These are phyloP conservation scores for Cecropterus lyciades DNA, from an alignment of 1,140 invertebrate genomes.

Conservation along the genomic window DNA sequence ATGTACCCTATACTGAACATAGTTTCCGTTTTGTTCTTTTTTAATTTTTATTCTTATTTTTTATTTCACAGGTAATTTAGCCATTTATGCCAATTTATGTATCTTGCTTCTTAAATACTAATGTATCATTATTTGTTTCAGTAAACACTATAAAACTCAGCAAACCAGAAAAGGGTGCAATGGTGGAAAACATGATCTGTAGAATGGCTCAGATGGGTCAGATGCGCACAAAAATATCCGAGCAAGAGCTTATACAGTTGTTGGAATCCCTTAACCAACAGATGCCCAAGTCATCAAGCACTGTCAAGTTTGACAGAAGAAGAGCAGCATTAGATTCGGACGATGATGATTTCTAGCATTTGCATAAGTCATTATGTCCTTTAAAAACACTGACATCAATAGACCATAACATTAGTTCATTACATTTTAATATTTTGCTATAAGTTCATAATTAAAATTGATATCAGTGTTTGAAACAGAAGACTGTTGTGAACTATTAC, in stretches of 20 bases:
- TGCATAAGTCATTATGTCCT: not conserved
- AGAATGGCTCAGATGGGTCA: conserved; percentile 96
- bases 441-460: too few relatives aligned
- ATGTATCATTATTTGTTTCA: conserved; percentile 75
- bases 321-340: conserved; percentile 93
- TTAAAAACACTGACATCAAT: not conserved
- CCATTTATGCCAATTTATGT: too few relatives aligned
- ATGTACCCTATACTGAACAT: too few relatives aligned
- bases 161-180: conserved; percentile 97
- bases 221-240: conserved; percentile 91
- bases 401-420: not conserved
- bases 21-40: too few relatives aligned
- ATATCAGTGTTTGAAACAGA: too few relatives aligned
- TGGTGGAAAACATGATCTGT: conserved; percentile 97
- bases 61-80: too few relatives aligned
- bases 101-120: conserved; percentile 17
- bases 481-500: too few relatives aligned
- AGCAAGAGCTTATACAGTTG: conserved; percentile 93
- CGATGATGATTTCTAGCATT: conserved; percentile 86
- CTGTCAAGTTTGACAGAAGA: conserved; percentile 95
- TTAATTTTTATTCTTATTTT: too few relatives aligned
- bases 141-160: conserved; percentile 97
- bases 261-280: conserved; percentile 94
- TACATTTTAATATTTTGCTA: not conserved
- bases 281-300: conserved; percentile 91